Evolutionary conservation across 53 echinoderm and acorn worm species (phyloP), one percentile per base, ranked within the genome.

Genomic region (Glandiceps talaboti): DNA sequence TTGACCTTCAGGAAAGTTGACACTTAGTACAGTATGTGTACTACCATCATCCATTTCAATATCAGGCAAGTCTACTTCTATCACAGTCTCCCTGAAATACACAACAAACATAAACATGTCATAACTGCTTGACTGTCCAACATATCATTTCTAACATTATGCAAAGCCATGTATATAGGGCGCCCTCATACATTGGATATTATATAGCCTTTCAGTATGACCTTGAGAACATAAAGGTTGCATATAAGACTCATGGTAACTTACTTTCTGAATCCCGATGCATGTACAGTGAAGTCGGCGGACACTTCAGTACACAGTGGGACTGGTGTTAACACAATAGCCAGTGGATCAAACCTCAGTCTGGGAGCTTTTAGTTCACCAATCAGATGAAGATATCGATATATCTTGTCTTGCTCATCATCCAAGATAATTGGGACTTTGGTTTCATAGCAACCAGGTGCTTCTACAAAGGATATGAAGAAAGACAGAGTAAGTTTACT

Each of bases 11-110:
- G 92, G 91, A 86, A 96, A 92, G 29, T 90, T 90, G 73, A 92
- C 91, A 27, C 89, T 88, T 28, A 96, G 80, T 33, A 96, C 92
- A 27, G 97, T 89, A 45, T 90, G 77, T 76, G 77, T 90, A 77
- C 97, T 96, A 85, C 97, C 97, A 76, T 96, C 97, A 31, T 89
- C 91, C 1, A 93, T 86, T 30, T 96, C 97, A 20, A 96, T 89
- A 30, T 96, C 97, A 29, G 97, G 97, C 1, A 96, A 85, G 81
- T 96, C 97, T 26, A 96, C 97, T 74, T 96, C 97, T 33, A 96
- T 96, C 0, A 96, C 84, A 0, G 90, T 91, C 76, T 85, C 87
- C 81, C 97, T 96, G 85, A 74, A 20, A 33, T 28, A 30, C 20
- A 27, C 26, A 45, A 12, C 64, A 45, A 20, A 20, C n/a, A n/a